Base-by-base conservation (phyloP, 2,113 vertebrate genomes). In the Heterocephalus glaber region DNA sequence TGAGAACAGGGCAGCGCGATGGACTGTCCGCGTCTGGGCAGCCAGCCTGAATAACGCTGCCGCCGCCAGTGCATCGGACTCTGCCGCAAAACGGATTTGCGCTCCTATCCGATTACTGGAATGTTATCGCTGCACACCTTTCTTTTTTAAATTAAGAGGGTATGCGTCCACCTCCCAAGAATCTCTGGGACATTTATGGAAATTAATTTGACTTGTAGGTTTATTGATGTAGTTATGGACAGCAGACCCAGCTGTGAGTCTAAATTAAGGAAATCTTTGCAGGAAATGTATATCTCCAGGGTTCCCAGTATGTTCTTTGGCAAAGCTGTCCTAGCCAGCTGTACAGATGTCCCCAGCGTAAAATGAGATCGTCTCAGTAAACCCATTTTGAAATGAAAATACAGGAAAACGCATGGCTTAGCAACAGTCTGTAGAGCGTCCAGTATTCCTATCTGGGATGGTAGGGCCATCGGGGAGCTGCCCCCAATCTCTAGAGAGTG, bases 161-260 rank as follows among this genome's bases (percentile, higher is more conserved):
- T 90, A 16, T 30, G 16, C 4, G 63, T 86, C n/a, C 47, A 47
- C 30, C 70, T 92, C 63, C 47, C 60, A 65, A 61, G 65, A 77
- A 47, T 91, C 33, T 91, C 77, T 72, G 77, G 49, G n/a, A 20
- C 52, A 74, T 38, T 44, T 82, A 10, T 5, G 41, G 35, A 94
- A 89, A 91, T 88, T 61, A 90, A 89, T 74, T 90, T 85, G 79
- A 74, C 96, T 94, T 70, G 44, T 89, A 41, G 68, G 68, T 86
- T 93, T 91, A 41, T 84, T 41, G 89, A n/a, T 94, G 30, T 38
- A 56, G 28, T 49, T 86, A 41, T 81, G 38, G 52, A 90, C 94
- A 26, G 56, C 56, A 44, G 85, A 81, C 17, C 28, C 22, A 41
- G 35, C 38, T 63, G 33, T 72, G 85, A 92, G 81, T 94, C 80